Conservation (phyloP, 2,888 invertebrate genomes). For the Ectemnius lituratus region DNA sequence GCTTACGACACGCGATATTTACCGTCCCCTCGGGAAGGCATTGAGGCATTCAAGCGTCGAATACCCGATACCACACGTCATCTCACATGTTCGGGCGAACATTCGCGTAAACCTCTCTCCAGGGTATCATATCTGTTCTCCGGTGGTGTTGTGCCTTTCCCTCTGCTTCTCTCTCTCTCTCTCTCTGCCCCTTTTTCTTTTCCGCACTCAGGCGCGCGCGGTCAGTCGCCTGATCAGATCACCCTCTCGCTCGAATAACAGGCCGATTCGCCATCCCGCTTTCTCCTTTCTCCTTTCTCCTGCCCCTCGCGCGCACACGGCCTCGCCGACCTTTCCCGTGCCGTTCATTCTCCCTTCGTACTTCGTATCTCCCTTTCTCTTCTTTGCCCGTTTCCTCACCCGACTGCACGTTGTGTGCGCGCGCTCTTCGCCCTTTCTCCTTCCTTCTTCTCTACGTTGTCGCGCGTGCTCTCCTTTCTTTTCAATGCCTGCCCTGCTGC, state of each 20-base stretch:
- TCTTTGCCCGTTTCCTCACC: not conserved
- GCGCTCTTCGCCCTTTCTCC: not conserved
- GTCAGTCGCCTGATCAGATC: conserved; percentile 34
- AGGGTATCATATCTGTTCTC: conserved; percentile 68
- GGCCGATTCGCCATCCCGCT: conserved; percentile 22
- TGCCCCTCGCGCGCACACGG: conserved; percentile 3
- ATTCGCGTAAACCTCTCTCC: conserved; percentile 72
- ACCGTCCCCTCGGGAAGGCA: conserved; percentile 59
- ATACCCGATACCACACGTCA: conserved; percentile 73
- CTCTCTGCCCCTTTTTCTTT: not conserved
- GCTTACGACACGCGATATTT: conserved; percentile 62
- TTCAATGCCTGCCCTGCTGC: no score
- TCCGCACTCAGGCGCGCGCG: no score
- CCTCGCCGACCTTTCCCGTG: conserved; percentile 27
- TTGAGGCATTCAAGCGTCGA: conserved; percentile 70
- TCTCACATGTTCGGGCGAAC: conserved; percentile 70
- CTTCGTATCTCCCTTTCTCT: conserved; percentile 29
- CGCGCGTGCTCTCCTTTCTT: conserved; percentile 37
- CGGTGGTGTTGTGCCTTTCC: conserved; percentile 66
- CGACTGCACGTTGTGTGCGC: not conserved
- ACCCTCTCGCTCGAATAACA: conserved; percentile 36
- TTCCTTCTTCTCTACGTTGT: conserved; percentile 38
- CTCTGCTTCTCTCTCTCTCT: conserved; percentile 25
- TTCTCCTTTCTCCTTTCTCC: conserved; percentile 50
- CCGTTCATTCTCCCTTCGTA: conserved; percentile 50